Evolutionary conservation across 2,797 vertebrate genomes (phyloP).

Genomic region (Silurus lanzhouensis): DNA sequence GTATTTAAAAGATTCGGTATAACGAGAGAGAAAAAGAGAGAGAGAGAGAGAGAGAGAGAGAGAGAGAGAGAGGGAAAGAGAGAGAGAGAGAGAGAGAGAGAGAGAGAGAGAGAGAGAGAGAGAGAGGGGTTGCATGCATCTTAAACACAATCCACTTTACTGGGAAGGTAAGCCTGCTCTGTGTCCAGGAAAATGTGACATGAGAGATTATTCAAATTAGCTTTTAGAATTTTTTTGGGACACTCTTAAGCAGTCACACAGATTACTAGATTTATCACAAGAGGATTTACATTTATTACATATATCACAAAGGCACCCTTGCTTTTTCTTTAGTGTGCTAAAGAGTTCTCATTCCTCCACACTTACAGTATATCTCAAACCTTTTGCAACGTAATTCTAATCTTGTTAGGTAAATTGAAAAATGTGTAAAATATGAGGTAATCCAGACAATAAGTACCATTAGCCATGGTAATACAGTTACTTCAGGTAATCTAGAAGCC

Average conservation of each 20-base stretch:
- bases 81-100: background rate
- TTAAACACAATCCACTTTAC: conserved; percentile 10
- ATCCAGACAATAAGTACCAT: background rate
- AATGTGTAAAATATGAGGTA: background rate
- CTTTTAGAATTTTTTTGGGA: background rate
- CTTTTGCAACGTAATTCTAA: background rate
- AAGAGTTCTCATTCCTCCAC: background rate
- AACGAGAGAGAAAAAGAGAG: background rate
- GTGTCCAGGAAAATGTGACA: background rate
- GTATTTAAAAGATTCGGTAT: conserved; percentile 11
- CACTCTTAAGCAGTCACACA: conserved; percentile 2
- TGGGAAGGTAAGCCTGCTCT: background rate
- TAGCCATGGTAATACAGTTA: background rate
- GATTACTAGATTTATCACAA: conserved; percentile 7
- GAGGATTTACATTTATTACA: conserved; percentile 18
- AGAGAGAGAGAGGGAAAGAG: background rate
- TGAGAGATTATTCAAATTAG: conserved; percentile 2
- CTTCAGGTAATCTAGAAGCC: background rate
- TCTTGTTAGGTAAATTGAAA: background rate
- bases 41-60: background rate
- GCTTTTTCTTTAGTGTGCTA: background rate
- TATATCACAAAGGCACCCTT: background rate
- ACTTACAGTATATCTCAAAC: background rate
- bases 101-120: background rate
- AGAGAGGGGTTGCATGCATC: background rate